A percentile compares a stretch with the other conserved stretches of the same genome.
phyloP scores from a whole-genome alignment of 2,113 vertebrate species.

The Emydura subglobosa region DNA sequence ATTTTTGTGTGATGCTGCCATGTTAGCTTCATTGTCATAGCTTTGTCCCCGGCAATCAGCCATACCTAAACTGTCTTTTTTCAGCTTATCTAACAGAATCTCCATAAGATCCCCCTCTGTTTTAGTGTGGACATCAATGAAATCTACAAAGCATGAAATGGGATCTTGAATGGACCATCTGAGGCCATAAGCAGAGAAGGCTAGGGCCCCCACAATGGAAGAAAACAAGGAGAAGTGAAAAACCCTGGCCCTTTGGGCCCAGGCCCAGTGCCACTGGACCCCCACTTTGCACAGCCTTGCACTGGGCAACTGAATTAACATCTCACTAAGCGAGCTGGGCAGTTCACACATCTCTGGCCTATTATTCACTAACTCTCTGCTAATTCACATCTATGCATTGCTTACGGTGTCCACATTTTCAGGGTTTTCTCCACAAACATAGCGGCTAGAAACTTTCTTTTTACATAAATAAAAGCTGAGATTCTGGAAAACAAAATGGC shows the following conservation, averaged over 20 bases:
- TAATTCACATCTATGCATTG: background rate
- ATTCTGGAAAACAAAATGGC: background rate
- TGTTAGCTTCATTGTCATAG: background rate
- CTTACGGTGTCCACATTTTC: background rate
- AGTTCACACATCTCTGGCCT: background rate
- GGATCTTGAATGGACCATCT: background rate
- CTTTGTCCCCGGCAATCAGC: background rate
- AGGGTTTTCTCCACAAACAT: background rate
- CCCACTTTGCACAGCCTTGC: background rate
- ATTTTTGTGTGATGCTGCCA: background rate
- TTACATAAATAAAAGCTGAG: background rate
- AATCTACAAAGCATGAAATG: background rate
- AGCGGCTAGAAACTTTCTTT: background rate
- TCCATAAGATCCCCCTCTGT: background rate
- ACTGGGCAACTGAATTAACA: background rate
- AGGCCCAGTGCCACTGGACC: background rate
- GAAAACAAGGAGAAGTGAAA: background rate
- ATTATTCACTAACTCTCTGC: background rate
- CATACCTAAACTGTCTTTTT: background rate
- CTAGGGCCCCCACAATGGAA: background rate
- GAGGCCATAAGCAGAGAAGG: background rate
- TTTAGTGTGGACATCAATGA: background rate
- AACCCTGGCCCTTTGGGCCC: background rate
- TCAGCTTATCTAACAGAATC: background rate
- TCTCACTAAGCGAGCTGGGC: background rate